Conservation (phyloP, 2,113 vertebrate species). For the Cyprinodon tularosa region DNA sequence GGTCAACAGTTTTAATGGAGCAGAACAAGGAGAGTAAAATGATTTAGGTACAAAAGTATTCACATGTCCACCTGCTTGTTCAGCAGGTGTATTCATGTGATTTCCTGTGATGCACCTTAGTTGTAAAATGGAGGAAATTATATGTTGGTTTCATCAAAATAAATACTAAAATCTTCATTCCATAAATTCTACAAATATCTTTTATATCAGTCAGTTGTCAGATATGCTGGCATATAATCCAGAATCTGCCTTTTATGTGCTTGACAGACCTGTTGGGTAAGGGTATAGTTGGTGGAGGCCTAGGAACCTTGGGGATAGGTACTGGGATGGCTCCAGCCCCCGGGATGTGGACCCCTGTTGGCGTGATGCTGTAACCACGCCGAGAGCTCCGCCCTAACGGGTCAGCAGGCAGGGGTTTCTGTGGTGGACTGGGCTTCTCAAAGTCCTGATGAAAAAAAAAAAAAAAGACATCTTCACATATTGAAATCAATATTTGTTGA, state of each 20-base stretch:
- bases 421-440: conserved; percentile 86
- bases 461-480: neutral
- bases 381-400: conserved; percentile 80
- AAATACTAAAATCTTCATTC: too few relatives aligned
- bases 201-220: too few relatives aligned
- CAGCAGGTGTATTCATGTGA: neutral
- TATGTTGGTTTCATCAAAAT: too few relatives aligned
- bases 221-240: neutral
- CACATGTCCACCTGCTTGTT: neutral
- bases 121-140: neutral
- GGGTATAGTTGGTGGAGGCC: conserved; percentile 59
- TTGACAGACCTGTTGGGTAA: conserved; percentile 83
- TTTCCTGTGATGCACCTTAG: neutral
- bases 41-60: neutral
- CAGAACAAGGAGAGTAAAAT: neutral
- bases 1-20: neutral
- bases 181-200: too few relatives aligned
- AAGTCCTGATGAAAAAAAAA: conserved; percentile 73
- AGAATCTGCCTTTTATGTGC: neutral
- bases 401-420: conserved; percentile 90
- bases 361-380: neutral
- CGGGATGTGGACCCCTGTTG: conserved; percentile 36
- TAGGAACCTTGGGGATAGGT: conserved; percentile 61
- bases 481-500: neutral
- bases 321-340: conserved; percentile 41